Conservation (phyloP, 2,888 invertebrate genomes). For the Adineta ricciae region DNA sequence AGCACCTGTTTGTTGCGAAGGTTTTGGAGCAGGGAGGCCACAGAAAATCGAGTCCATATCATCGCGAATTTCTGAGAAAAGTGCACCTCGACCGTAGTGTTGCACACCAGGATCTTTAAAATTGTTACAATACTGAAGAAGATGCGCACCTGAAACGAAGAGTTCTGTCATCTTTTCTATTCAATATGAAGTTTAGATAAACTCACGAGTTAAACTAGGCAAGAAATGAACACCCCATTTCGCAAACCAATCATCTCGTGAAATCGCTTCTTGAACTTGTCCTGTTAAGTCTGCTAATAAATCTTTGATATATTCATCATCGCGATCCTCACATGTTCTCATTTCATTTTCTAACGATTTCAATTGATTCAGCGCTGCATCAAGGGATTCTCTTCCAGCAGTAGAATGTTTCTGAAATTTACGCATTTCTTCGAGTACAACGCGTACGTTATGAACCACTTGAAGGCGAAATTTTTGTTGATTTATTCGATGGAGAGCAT, state of each 20-base stretch:
- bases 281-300: slow-evolving; percentile 5
- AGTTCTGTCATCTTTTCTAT: too few species aligned
- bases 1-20: neutral
- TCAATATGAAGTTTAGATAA: neutral
- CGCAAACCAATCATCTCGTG: neutral
- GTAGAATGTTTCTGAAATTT: neutral
- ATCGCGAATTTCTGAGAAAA: neutral
- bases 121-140: neutral
- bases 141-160: neutral
- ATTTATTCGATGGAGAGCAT: neutral
- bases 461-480: neutral
- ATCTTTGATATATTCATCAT: neutral
- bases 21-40: neutral
- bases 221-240: neutral
- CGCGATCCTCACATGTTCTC: neutral
- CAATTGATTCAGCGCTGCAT: neutral
- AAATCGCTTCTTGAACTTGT: neutral
- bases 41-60: slow-evolving; percentile 12
- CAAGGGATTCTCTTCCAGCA: too few species aligned
- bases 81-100: neutral
- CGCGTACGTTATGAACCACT: neutral
- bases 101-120: slow-evolving; percentile 22
- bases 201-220: neutral
- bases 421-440: neutral
- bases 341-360: neutral